Conservation (phyloP, 2,113 vertebrate genomes). For the Gopherus evgoodei region DNA sequence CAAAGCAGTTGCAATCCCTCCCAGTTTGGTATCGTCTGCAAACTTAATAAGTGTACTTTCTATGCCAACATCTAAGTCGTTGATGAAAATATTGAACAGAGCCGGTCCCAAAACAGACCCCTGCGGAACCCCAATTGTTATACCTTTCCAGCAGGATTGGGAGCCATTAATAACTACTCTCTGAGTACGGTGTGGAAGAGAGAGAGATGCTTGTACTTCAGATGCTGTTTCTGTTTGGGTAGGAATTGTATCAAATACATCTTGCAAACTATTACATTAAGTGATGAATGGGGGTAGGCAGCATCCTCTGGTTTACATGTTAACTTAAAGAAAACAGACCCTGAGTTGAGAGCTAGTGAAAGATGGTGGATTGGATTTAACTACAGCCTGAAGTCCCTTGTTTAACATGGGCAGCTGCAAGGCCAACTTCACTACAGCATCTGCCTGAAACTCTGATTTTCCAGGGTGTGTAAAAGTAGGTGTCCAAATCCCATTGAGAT, state of each 20-base stretch:
- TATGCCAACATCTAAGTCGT: too few species aligned
- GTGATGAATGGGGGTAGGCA: fast-evolving
- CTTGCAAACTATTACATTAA: not conserved
- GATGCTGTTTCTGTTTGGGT: not conserved
- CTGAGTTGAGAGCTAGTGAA: not conserved
- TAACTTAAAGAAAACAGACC: not conserved
- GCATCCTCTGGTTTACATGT: not conserved
- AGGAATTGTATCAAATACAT: not conserved
- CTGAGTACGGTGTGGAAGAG: not conserved
- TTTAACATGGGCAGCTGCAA: not conserved
- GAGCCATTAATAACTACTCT: too few species aligned
- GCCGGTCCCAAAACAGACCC: too few species aligned
- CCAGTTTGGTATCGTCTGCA: too few species aligned
- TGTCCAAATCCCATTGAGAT: not conserved
- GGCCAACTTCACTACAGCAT: not conserved
- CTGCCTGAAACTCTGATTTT: not conserved
- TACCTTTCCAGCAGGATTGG: too few species aligned
- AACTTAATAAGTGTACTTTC: too few species aligned
- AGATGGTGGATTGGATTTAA: not conserved
- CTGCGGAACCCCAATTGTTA: too few species aligned
- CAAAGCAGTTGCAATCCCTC: too few species aligned
- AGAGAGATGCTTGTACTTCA: not conserved
- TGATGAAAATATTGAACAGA: too few species aligned
- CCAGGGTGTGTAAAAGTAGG: not conserved
- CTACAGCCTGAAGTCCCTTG: not conserved